Conservation (phyloP, 2,113 vertebrate genomes). For the Ageneiosus marmoratus region DNA sequence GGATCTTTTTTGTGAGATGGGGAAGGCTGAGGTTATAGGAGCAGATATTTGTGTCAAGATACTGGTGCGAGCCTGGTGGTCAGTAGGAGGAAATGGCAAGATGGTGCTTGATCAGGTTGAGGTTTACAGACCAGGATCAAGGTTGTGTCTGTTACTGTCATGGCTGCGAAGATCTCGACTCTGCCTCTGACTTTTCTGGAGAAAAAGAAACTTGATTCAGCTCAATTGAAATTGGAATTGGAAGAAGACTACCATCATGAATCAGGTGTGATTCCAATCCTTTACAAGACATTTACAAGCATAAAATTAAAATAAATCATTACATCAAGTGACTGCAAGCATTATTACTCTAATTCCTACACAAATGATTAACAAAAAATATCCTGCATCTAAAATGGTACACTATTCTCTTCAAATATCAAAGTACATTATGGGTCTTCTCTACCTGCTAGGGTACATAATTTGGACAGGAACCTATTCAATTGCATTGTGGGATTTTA, state of each 20-base stretch:
- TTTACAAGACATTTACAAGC: not conserved
- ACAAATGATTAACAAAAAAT: constrained; percentile 3
- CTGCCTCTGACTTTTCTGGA: constrained; percentile 73
- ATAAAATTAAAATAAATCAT: not conserved
- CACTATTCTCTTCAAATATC: not conserved
- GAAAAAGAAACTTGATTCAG: constrained; percentile 43
- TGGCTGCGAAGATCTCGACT: constrained; percentile 77
- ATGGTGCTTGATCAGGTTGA: constrained; percentile 5
- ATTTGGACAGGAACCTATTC: not conserved
- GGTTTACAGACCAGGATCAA: constrained; percentile 11
- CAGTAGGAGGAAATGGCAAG: constrained; percentile 3
- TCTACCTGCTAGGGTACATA: not conserved
- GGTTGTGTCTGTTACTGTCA: constrained; percentile 56
- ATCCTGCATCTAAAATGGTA: not conserved
- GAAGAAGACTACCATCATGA: not conserved
- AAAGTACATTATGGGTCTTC: not conserved
- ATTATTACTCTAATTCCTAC: not conserved
- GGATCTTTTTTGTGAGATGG: not conserved
- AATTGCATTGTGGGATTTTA: not conserved
- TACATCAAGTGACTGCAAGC: not conserved
- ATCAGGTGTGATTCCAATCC: not conserved
- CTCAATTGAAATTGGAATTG: not conserved
- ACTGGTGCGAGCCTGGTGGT: constrained; percentile 84
- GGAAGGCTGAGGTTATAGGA: constrained; percentile 55
- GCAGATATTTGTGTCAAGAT: constrained; percentile 86